phyloP scores from a whole-genome alignment of 2,888 invertebrate genomes.

The Autographa pulchrina region DNA sequence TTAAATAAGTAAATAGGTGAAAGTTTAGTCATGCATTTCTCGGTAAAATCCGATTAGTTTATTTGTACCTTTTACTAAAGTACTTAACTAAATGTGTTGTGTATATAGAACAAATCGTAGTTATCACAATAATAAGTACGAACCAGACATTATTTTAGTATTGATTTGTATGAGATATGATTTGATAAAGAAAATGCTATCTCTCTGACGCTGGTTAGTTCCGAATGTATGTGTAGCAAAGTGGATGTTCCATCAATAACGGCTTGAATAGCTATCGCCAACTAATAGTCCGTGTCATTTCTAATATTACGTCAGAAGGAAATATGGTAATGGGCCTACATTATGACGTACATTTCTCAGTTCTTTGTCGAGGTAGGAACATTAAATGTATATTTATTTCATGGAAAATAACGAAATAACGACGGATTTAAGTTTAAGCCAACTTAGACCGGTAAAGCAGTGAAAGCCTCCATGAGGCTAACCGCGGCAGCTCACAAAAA shows the following conservation, averaged over 20 bases:
- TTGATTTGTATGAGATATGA: slow-evolving; percentile 46
- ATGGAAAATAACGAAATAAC: slow-evolving; percentile 5
- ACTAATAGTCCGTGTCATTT: slow-evolving; percentile 28
- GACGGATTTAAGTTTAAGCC: too few species aligned
- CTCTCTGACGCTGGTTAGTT: slow-evolving; percentile 26
- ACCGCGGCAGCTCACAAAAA: too few species aligned
- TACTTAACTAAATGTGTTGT: background rate
- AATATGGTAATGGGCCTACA: slow-evolving; percentile 17
- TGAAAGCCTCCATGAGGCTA: too few species aligned
- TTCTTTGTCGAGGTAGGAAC: slow-evolving; percentile 3
- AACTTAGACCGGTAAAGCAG: too few species aligned
- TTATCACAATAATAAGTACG: background rate
- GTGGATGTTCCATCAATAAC: slow-evolving; percentile 38
- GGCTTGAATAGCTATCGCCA: slow-evolving; percentile 24
- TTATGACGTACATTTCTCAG: background rate
- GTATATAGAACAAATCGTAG: background rate
- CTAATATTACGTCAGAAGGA: slow-evolving; percentile 26
- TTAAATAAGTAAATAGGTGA: background rate
- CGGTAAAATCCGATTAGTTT: background rate
- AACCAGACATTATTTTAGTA: slow-evolving; percentile 32
- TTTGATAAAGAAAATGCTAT: slow-evolving; percentile 47
- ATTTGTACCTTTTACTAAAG: background rate
- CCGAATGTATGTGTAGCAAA: slow-evolving; percentile 26
- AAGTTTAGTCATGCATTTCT: too few species aligned
- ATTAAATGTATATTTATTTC: slow-evolving; percentile 12